Conservation (phyloP, 2,888 invertebrate genomes). For the Heliconius cydno region DNA sequence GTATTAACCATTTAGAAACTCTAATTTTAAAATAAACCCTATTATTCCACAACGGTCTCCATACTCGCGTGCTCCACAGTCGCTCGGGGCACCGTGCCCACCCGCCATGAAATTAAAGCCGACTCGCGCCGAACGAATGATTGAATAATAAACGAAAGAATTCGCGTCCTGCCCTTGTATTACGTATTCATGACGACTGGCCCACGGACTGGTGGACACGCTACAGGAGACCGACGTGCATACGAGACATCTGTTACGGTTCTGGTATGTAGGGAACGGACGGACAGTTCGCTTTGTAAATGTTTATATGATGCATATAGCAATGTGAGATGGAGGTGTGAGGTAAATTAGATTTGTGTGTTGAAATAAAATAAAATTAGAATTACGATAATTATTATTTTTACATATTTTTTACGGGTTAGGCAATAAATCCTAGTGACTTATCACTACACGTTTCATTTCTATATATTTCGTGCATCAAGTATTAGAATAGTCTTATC, state of each 20-base stretch:
- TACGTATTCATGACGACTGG: constrained; percentile 82
- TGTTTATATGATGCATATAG: constrained; percentile 5
- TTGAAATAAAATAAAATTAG: not conserved
- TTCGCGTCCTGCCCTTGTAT: constrained; percentile 82
- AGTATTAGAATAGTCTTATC: not conserved
- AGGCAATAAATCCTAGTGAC: not conserved
- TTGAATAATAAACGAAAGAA: constrained; percentile 84
- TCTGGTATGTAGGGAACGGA: constrained; percentile 32
- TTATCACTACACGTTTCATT: not conserved
- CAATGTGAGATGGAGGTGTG: not conserved
- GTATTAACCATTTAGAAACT: not conserved
- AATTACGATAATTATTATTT: too few species aligned
- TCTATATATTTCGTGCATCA: not conserved
- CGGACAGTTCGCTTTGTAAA: constrained; percentile 5
- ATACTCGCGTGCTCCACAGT: constrained; percentile 61
- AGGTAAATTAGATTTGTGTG: not conserved
- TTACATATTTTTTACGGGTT: not conserved
- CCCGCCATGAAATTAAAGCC: constrained; percentile 83
- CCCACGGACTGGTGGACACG: constrained; percentile 59
- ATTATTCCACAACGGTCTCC: constrained; percentile 55
- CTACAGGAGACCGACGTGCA: constrained; percentile 54
- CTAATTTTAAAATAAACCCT: not conserved
- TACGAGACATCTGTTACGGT: constrained; percentile 55
- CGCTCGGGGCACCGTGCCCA: constrained; percentile 78
- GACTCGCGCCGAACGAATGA: constrained; percentile 83